These are phyloP conservation scores for Sebastes alutus DNA, from an alignment of 2,797 vertebrate species.

Conservation along the genomic window DNA sequence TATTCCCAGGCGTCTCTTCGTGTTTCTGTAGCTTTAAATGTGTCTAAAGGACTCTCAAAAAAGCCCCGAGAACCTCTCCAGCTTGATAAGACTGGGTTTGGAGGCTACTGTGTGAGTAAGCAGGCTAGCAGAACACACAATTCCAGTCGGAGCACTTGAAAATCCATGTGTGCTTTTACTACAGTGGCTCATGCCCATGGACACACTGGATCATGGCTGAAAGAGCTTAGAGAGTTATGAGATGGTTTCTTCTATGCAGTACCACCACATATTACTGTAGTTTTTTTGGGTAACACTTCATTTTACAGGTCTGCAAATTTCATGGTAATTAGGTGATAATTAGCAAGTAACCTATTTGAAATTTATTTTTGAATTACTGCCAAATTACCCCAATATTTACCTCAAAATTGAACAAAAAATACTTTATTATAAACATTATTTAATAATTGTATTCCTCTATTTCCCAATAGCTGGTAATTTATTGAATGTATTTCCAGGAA, in stretches of 20 bases:
- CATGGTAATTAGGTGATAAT: too few species aligned
- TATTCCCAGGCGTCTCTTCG: not conserved
- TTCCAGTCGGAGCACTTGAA: slow-evolving; percentile 18
- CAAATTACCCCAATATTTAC: too few species aligned
- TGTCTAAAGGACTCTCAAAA: not conserved
- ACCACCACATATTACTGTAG: not conserved
- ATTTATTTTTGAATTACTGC: too few species aligned
- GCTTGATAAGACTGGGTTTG: slow-evolving; percentile 39
- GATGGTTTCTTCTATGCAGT: not conserved
- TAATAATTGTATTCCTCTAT: rapidly evolving
- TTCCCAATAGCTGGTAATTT: too few species aligned
- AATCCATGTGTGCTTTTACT: slow-evolving; percentile 19
- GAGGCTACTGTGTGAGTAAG: slow-evolving; percentile 34
- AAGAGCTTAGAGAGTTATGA: not conserved
- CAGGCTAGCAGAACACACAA: slow-evolving; percentile 17
- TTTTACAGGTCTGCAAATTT: too few species aligned
- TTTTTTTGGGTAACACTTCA: not conserved
- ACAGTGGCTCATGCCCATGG: slow-evolving; percentile 11
- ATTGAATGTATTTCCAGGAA: too few species aligned
- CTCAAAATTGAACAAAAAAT: rapidly evolving
- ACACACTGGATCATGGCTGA: slow-evolving; percentile 12
- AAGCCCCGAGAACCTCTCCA: slow-evolving; percentile 4
- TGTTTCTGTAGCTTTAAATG: slow-evolving; percentile 31
- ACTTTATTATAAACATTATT: too few species aligned
- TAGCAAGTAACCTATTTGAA: too few species aligned